Conservation (phyloP, 2,888 invertebrate species). For the Brachypalpus laphriformis region DNA sequence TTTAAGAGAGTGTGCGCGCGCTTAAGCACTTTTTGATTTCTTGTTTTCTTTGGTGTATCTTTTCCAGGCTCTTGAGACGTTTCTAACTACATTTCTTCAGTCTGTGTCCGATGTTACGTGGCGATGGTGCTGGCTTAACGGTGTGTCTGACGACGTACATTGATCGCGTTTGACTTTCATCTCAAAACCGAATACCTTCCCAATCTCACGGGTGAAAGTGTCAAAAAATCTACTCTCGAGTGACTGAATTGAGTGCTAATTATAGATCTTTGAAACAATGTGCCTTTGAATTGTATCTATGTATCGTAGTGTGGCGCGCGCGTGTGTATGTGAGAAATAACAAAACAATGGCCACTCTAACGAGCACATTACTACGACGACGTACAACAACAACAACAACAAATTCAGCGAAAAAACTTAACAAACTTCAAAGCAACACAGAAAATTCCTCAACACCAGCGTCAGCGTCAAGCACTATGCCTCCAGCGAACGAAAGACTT, state of each 20-base stretch:
- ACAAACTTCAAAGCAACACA: constrained; percentile 32
- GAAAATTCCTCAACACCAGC: constrained; percentile 53
- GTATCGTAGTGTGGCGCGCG: constrained; percentile 1
- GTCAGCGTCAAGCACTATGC: constrained; percentile 28
- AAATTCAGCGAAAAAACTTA: constrained; percentile 36
- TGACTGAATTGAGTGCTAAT: constrained; percentile 27
- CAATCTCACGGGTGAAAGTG: constrained; percentile 51
- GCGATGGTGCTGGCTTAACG: constrained; percentile 53
- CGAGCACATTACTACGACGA: constrained; percentile 48
- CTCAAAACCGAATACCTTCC: neutral
- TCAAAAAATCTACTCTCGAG: constrained; percentile 7
- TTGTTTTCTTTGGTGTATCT: constrained; percentile 45
- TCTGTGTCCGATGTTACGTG: constrained; percentile 69
- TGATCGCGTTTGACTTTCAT: constrained; percentile 17
- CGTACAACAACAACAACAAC: constrained; percentile 40
- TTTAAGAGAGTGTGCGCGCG: constrained; percentile 38
- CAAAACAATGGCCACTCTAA: constrained; percentile 62
- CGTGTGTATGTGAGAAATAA: constrained; percentile 19
- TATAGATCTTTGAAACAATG: constrained; percentile 28
- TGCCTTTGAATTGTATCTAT: constrained; percentile 1
- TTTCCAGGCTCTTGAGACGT: constrained; percentile 56
- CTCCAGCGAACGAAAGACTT: constrained; percentile 52
- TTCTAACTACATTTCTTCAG: constrained; percentile 56
- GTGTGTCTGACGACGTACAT: neutral
- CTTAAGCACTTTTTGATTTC: constrained; percentile 59